phyloP scores from a whole-genome alignment of 2,113 vertebrate genomes.

The Paraplagusia blochii region DNA sequence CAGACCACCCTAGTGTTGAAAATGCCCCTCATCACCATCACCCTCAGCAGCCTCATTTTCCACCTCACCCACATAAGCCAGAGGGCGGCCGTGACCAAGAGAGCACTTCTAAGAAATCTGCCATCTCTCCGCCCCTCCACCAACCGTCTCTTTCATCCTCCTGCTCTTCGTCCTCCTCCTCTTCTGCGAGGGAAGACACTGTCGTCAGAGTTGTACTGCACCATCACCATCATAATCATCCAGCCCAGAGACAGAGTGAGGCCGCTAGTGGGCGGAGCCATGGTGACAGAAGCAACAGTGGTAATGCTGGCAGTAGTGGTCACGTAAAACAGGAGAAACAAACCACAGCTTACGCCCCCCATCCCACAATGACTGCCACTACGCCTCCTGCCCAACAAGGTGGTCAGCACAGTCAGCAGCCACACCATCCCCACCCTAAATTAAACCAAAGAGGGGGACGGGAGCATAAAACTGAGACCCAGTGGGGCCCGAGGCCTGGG shows the following conservation, averaged over 20 bases:
- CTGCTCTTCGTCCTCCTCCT: slow-evolving; percentile 77
- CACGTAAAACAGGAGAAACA: slow-evolving; percentile 70
- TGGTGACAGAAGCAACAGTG: slow-evolving; percentile 48
- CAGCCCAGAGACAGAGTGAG: slow-evolving; percentile 63
- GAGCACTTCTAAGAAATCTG: slow-evolving; percentile 63
- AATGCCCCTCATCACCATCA: slow-evolving; percentile 68
- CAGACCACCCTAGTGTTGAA: slow-evolving; percentile 67
- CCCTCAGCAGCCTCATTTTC: slow-evolving; percentile 66
- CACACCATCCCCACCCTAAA: slow-evolving; percentile 73
- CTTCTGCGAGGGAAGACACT: slow-evolving; percentile 75
- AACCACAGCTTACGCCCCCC: slow-evolving; percentile 33
- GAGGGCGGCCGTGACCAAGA: slow-evolving; percentile 72
- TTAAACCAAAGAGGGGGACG: slow-evolving; percentile 76
- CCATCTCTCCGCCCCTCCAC: slow-evolving; percentile 68
- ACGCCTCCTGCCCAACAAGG: slow-evolving; percentile 56
- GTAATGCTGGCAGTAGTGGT: slow-evolving; percentile 16
- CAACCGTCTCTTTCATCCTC: slow-evolving; percentile 75
- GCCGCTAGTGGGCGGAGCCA: slow-evolving; percentile 27
- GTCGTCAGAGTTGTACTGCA: slow-evolving; percentile 63
- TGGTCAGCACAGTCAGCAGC: slow-evolving; percentile 55
- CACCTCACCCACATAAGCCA: slow-evolving; percentile 65
- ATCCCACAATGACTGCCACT: slow-evolving; percentile 34
- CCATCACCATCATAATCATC: slow-evolving; percentile 45
- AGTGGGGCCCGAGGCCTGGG: slow-evolving; percentile 89
- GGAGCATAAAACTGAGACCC: slow-evolving; percentile 88